These are phyloP conservation scores for Micropoecilia bifurca DNA, from an alignment of 2,797 vertebrate species.

Conservation along the genomic window DNA sequence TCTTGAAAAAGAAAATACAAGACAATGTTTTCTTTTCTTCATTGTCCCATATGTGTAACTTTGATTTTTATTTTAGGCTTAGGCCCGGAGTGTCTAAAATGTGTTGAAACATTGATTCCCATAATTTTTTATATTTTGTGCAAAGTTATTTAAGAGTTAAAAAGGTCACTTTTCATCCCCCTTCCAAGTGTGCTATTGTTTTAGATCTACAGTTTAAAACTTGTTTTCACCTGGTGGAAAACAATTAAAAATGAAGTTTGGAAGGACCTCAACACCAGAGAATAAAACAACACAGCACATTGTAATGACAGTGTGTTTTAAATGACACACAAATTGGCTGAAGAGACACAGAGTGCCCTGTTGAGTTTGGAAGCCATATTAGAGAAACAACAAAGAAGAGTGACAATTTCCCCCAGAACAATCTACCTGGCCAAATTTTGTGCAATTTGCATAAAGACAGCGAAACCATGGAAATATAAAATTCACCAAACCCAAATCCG, in stretches of 20 bases:
- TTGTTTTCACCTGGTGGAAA: neutral
- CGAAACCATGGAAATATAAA: neutral
- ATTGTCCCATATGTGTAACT: neutral
- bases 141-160: neutral
- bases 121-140: neutral
- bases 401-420: neutral
- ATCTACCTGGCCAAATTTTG: neutral
- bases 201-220: neutral
- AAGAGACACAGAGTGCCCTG: neutral
- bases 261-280: neutral
- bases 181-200: neutral
- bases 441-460: neutral
- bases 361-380: neutral
- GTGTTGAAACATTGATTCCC: neutral
- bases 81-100: neutral
- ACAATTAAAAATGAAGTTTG: neutral
- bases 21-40: no score
- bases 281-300: neutral
- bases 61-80: accelerated
- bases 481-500: neutral
- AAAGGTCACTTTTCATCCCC: neutral
- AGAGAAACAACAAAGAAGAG: neutral
- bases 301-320: neutral
- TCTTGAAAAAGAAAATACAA: neutral
- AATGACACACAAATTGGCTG: neutral